Percentiles rank a stretch among this genome's conserved stretches.
phyloP scores from a whole-genome alignment of 2,113 vertebrate species.

The Melanocharis versteri region DNA sequence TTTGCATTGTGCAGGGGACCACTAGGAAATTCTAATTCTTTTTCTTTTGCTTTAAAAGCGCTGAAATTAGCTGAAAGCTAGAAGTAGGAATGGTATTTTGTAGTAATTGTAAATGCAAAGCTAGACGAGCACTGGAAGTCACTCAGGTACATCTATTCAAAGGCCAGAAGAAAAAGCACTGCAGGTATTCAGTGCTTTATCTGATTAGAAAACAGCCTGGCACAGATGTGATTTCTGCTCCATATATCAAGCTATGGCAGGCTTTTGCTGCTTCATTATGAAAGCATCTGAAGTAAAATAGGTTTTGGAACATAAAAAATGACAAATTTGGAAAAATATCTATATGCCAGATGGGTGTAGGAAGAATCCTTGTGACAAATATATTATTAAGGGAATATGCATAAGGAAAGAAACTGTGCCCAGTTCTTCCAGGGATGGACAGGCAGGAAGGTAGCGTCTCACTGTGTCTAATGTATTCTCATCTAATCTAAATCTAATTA shows the following conservation, averaged over 20 bases:
- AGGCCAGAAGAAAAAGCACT: conserved; percentile 14
- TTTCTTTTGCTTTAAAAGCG: background rate
- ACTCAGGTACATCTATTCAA: conserved; percentile 27
- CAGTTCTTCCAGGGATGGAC: conserved; percentile 53
- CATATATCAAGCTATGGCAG: conserved; percentile 57
- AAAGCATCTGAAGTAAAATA: conserved; percentile 68
- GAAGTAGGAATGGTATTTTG: background rate
- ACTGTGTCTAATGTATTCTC: conserved; percentile 29
- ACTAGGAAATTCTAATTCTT: background rate
- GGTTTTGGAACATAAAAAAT: conserved; percentile 70
- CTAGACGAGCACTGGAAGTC: background rate
- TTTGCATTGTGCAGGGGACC: background rate
- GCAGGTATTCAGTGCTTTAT: conserved; percentile 22
- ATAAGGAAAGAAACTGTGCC: conserved; percentile 64
- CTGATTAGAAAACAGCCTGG: conserved; percentile 63
- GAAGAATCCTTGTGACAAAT: conserved; percentile 72
- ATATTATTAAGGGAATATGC: conserved; percentile 66
- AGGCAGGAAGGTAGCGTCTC: conserved; percentile 28
- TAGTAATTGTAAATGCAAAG: background rate
- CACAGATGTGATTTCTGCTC: conserved; percentile 56
- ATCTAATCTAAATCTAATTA: conserved; percentile 25
- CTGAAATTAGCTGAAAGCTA: background rate
- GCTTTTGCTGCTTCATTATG: conserved; percentile 65
- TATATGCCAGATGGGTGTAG: conserved; percentile 74
- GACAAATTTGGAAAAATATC: conserved; percentile 73